Evolutionary conservation across 2,797 vertebrate species (phyloP), one percentile per base, ranked within the genome.

Genomic region (Otus scops): DNA sequence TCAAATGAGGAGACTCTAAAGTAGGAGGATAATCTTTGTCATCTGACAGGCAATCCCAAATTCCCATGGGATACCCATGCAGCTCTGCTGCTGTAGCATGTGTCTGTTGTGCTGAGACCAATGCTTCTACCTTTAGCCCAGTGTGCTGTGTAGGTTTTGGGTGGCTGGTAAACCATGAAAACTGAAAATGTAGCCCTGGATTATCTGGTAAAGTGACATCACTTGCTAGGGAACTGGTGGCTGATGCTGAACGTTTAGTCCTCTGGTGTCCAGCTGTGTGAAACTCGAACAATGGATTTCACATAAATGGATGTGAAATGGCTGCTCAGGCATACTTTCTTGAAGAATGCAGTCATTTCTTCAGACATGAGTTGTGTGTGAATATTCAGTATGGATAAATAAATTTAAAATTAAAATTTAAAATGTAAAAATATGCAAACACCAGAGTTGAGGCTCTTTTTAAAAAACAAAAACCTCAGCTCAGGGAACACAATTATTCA

Each of bases 361-460:
- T 69, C 39, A 59, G 65, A 63, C 5, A 0, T 56, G 18, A 38
- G 24, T 23, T 69, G 32, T 4, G 7, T 63, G 28, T 82, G 74
- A 95, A 87, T 94, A 86, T 74, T 88, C 70, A 76, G 13, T 16
- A 20, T 17, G 79, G 26, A 51, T 48, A 84, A 75, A 67, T 43
- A 59, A 27, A 94, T 77, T 34, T 74, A 14, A 84, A 88, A 89
- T 61, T 57, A 9, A 84, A 92, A 89, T 91, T 32, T 43, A 19
- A 93, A 50, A 93, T 95, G 85, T 79, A 78, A 92, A 94, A 85
- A 30, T 79, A 95, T 91, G 94, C 88, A 89, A 92, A 96, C 43
- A 53, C 18, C 14, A 13, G 74, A 73, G 77, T 26, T 45, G 32
- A 53, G 64, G 48, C 74, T 88, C 45, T 80, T 60, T 63, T 54